Base-by-base conservation (phyloP, 1,140 invertebrate genomes). In the Lasioglossum albipes region DNA sequence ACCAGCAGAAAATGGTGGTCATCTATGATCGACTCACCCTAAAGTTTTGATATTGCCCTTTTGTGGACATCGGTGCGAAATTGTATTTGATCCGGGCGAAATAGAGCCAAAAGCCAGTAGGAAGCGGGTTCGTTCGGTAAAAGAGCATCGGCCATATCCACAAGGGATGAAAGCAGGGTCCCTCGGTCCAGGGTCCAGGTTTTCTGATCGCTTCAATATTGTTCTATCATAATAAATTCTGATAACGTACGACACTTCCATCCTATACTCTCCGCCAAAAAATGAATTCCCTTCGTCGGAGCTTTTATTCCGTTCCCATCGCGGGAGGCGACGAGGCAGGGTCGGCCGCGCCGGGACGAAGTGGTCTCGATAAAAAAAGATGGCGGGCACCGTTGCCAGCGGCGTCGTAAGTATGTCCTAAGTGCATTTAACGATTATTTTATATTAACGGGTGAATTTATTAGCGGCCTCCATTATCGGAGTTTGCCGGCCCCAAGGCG, bases 401-500 rank as follows among this genome's bases (percentile, higher is more conserved):
- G 84, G 79, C 85, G 82, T 83, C 85, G 89, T 92, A 91, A 91
- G 91, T 91, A 91, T 88, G 88, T 89, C 89, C 89, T 93, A 92
- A 93, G 92, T 93, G 92, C 92, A 93, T 93, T 92, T 92, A 93
- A 92, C 92, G 91, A 93, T 92, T 92, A 93, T 93, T 93, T 93
- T 92, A 92, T 93, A 93, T 93, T 92, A 92, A 92, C 88, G 88
- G 89, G 79, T 87, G 84, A 92, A 93, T 93, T 93, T 93, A 92
- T 91, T 91, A 92, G 89, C 80, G 87, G 89, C 89, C 88, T 92
- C 91, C 90, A 91, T 93, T 93, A 92, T 92, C 92, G 88, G 87
- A 86, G 86, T 89, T 89, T 79, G 88, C 82, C 66, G 71, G 83
- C 86, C 73, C 80, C 85, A 77, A 87, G 85, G 82, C 85, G 84